Evolutionary conservation across 2,113 vertebrate genomes (phyloP).

Genomic region (Diphyllodes magnificus): DNA sequence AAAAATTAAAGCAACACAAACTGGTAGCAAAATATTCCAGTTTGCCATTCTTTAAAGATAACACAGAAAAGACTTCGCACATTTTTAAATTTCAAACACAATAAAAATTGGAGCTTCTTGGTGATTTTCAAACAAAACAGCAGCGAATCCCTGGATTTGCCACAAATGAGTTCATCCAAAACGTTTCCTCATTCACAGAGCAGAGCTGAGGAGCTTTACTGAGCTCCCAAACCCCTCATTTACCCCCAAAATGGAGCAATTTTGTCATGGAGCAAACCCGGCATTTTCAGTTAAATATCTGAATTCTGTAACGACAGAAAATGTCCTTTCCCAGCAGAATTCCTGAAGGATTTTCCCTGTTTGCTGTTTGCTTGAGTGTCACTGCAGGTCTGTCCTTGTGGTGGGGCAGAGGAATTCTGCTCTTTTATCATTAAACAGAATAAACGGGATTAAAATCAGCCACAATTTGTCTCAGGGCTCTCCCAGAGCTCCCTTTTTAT

Average conservation of each 20-base stretch:
- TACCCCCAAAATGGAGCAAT: fast-evolving
- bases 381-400: background rate
- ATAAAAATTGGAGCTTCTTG: background rate
- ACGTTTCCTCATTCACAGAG: background rate
- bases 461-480: background rate
- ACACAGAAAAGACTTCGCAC: background rate
- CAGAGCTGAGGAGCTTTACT: background rate
- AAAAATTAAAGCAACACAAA: background rate
- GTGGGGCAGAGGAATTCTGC: background rate
- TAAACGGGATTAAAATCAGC: background rate
- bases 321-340: fast-evolving
- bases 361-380: background rate
- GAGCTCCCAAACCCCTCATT: background rate
- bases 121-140: background rate
- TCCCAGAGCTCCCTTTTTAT: background rate
- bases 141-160: background rate
- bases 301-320: background rate
- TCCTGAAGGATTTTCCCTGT: background rate
- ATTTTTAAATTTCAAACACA: background rate
- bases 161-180: background rate
- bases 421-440: background rate
- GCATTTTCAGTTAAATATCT: background rate
- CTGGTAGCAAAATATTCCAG: background rate
- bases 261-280: background rate
- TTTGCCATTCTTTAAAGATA: background rate